These are phyloP conservation scores for Drosophila formosana DNA, from an alignment of 2,888 invertebrate species.

Conservation along the genomic window DNA sequence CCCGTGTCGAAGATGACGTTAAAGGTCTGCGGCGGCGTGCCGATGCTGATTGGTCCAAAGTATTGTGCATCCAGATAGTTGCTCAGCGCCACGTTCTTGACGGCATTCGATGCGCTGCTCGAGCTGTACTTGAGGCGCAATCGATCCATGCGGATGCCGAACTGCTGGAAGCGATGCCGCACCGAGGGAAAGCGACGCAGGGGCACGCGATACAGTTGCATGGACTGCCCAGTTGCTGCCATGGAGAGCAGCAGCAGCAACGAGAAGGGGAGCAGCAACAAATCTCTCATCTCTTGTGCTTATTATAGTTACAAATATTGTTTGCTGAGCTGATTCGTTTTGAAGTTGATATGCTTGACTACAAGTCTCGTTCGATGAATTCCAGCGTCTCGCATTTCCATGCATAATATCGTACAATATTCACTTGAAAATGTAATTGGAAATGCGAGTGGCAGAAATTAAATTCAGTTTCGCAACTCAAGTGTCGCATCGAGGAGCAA, in stretches of 20 bases:
- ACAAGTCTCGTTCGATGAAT: conserved; percentile 13
- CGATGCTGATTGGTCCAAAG: conserved; percentile 95
- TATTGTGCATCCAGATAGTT: conserved; percentile 98
- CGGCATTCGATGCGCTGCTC: conserved; percentile 78
- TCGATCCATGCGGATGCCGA: conserved; percentile 88
- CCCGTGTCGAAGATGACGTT: conserved; percentile 99
- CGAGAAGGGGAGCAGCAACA: background rate
- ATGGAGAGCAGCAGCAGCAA: conserved; percentile 12
- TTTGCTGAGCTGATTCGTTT: conserved; percentile 35
- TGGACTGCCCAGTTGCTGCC: background rate
- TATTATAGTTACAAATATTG: conserved; percentile 5
- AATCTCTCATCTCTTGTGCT: conserved; percentile 45
- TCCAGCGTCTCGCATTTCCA: conserved; percentile 29
- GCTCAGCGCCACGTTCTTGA: conserved; percentile 90
- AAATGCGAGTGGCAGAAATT: conserved; percentile 63
- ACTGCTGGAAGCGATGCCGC: conserved; percentile 89
- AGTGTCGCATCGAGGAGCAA: background rate
- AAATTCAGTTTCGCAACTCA: conserved; percentile 35
- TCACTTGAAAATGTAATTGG: conserved; percentile 63
- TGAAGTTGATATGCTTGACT: conserved; percentile 54
- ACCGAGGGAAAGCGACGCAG: conserved; percentile 89
- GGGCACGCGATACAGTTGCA: conserved; percentile 87
- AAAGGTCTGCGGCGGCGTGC: conserved; percentile 95
- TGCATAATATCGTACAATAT: conserved; percentile 27
- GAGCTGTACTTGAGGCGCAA: conserved; percentile 81